Evolutionary conservation across 92 coral and sea anemone genomes (phyloP).

Genomic region (Parazoanthus darwini): DNA sequence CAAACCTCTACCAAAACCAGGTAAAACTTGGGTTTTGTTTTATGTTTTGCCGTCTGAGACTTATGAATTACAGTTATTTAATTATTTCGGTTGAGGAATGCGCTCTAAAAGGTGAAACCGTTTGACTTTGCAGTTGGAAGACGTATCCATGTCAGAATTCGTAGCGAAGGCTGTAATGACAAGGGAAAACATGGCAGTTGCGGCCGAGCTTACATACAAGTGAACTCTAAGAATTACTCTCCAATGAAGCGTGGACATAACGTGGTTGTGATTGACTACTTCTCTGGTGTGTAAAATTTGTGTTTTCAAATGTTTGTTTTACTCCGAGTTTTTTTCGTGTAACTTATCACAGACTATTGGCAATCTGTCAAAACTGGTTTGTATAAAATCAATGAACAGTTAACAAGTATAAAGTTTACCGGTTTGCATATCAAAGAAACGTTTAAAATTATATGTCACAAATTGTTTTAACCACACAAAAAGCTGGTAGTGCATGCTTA

Average conservation of each 20-base stretch:
- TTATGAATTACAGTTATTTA: background rate
- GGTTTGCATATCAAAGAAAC: no score
- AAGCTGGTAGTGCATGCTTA: no score
- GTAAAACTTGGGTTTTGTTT: background rate
- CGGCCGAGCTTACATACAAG: constrained; percentile 28
- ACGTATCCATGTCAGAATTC: constrained; percentile 35
- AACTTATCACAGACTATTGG: no score
- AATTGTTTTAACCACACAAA: no score
- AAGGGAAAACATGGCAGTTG: constrained; percentile 30
- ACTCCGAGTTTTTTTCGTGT: no score
- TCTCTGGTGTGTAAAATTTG: constrained; percentile 15
- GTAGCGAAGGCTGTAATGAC: constrained; percentile 37
- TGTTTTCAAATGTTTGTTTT: background rate
- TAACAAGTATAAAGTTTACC: no score
- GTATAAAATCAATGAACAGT: no score
- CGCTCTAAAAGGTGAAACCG: background rate
- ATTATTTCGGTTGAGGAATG: background rate
- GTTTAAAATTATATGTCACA: no score
- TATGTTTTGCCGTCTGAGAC: background rate
- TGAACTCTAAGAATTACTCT: constrained; percentile 34
- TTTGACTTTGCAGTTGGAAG: constrained; percentile 19
- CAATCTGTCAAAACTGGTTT: no score
- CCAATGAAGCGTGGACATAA: constrained; percentile 43
- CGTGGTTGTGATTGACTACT: constrained; percentile 35
- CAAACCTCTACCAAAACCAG: constrained; percentile 28